A percentile compares a stretch with the other conserved stretches of the same genome.
phyloP scores from a whole-genome alignment of 2,113 vertebrate genomes.

The Astatoreochromis straeleni region DNA sequence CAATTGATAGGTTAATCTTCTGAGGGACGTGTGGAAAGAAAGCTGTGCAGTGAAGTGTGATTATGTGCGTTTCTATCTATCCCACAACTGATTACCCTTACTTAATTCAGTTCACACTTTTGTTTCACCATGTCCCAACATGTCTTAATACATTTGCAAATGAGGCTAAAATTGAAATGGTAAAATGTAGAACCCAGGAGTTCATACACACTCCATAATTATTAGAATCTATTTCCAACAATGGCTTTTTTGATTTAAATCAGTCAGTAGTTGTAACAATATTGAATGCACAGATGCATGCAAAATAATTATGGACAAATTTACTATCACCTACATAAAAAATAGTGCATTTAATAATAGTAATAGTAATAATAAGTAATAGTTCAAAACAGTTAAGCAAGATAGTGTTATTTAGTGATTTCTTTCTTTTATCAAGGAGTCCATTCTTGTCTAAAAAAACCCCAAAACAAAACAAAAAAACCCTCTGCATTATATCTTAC shows the following conservation, averaged over 20 bases:
- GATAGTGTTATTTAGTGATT: not conserved
- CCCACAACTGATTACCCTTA: not conserved
- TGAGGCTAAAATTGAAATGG: not conserved
- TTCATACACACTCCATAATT: not conserved
- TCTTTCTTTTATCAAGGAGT: not conserved
- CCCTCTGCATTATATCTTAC: not conserved
- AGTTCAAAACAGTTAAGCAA: not conserved
- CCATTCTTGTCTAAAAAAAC: not conserved
- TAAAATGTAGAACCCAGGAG: not conserved
- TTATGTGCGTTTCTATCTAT: not conserved
- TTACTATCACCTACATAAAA: not conserved
- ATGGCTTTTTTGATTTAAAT: not conserved
- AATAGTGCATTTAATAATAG: not conserved
- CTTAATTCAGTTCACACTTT: not conserved
- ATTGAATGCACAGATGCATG: not conserved
- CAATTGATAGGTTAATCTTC: slow-evolving; percentile 43
- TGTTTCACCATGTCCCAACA: not conserved
- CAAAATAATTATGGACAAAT: not conserved
- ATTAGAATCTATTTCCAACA: not conserved
- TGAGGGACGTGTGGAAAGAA: not conserved
- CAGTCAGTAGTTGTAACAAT: not conserved
- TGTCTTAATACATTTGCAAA: not conserved
- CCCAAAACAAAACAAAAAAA: accelerated
- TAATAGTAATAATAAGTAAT: not conserved
- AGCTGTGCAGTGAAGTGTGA: not conserved